Evolutionary conservation across 2,797 vertebrate species (phyloP).

Genomic region (Limnodromus scolopaceus): DNA sequence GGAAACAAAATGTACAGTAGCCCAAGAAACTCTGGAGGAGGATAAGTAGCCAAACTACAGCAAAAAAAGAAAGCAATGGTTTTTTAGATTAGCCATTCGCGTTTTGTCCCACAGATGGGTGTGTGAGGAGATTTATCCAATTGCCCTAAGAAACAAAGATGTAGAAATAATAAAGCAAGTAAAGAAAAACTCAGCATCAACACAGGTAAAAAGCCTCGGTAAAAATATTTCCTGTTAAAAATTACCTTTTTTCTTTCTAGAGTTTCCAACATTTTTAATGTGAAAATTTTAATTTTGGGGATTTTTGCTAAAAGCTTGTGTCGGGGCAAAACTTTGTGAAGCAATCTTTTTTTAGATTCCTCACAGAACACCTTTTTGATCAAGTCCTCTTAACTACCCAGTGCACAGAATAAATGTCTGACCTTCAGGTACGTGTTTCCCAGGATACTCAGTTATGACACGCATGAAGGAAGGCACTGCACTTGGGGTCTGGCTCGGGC

Average conservation of each 20-base stretch:
- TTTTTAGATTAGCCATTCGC: neutral
- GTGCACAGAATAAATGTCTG: neutral
- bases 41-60: neutral
- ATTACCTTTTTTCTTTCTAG: neutral
- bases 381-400: neutral
- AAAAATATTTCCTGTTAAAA: neutral
- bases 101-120: neutral
- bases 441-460: neutral
- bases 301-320: neutral
- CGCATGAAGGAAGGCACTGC: neutral
- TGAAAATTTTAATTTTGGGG: neutral
- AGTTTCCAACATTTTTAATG: neutral
- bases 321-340: fast-evolving
- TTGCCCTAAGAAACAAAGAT: neutral
- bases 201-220: neutral
- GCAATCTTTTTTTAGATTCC: neutral
- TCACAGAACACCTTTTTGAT: neutral
- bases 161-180: neutral
- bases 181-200: neutral
- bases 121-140: neutral
- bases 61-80: neutral
- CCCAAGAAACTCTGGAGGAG: neutral
- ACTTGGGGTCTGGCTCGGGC: neutral
- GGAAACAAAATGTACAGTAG: neutral
- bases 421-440: neutral